Evolutionary conservation across 2,888 invertebrate genomes (phyloP).

Genomic region (Stenodema calcarata): DNA sequence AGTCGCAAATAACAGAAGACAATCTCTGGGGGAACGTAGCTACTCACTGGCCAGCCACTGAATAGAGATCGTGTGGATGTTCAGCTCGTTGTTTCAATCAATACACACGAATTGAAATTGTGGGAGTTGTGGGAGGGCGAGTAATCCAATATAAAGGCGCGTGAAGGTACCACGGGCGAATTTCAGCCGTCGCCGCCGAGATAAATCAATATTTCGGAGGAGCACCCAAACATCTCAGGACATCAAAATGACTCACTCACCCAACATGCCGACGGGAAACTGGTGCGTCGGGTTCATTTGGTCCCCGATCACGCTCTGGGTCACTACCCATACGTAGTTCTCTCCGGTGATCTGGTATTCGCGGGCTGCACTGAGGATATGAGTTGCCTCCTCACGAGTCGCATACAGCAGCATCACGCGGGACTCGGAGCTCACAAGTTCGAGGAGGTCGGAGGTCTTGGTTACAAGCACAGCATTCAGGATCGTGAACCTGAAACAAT

Average conservation of each 20-base stretch:
- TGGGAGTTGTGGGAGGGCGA: too few species aligned
- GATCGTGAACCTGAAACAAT: conserved; percentile 74
- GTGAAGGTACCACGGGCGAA: too few species aligned
- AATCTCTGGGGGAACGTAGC: too few species aligned
- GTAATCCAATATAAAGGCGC: too few species aligned
- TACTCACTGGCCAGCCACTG: too few species aligned
- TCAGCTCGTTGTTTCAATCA: too few species aligned
- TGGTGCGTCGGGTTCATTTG: conserved; percentile 72
- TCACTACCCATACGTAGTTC: conserved; percentile 96
- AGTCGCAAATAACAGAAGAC: too few species aligned
- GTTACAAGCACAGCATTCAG: conserved; percentile 86
- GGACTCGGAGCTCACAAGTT: conserved; percentile 87
- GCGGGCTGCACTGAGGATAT: conserved; percentile 78
- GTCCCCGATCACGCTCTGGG: conserved; percentile 89
- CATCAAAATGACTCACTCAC: conserved; percentile 64
- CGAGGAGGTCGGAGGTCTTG: conserved; percentile 76
- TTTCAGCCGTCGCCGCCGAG: too few species aligned
- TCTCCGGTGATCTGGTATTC: conserved; percentile 83
- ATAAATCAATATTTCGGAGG: too few species aligned
- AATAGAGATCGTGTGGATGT: too few species aligned
- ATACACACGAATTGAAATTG: too few species aligned
- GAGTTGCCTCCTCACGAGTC: conserved; percentile 84
- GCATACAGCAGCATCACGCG: conserved; percentile 92
- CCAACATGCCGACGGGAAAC: conserved; percentile 91
- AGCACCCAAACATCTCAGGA: too few species aligned